Percentiles rank a stretch among this genome's conserved stretches.
Conservation (phyloP, 2,797 vertebrate genomes). For the Peromyscus nudipes region DNA sequence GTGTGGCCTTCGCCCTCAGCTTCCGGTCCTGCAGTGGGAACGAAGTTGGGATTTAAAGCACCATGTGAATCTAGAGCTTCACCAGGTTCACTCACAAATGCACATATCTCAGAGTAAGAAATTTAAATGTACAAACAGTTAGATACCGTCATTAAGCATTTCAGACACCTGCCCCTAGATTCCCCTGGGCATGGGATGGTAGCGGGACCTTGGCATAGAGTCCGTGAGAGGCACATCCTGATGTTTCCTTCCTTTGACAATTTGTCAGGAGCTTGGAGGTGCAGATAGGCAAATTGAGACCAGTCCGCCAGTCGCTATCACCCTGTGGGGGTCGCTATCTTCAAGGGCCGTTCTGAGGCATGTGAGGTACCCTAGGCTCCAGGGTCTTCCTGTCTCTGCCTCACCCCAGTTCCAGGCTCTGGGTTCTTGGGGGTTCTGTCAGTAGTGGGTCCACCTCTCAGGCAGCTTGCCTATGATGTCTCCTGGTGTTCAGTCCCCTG, state of each 20-base stretch:
- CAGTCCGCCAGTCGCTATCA: neutral
- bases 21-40: neutral
- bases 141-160: neutral
- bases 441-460: neutral
- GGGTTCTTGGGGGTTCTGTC: neutral
- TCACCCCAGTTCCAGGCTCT: no score
- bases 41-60: neutral
- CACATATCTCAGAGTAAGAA: neutral
- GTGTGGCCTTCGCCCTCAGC: neutral
- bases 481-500: neutral
- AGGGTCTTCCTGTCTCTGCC: no score
- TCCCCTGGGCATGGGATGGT: fast-evolving
- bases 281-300: neutral
- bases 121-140: neutral
- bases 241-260: neutral
- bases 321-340: neutral
- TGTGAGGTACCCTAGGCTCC: neutral
- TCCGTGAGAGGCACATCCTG: fast-evolving
- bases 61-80: neutral
- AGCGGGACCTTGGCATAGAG: neutral
- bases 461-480: neutral
- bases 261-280: neutral
- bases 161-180: neutral
- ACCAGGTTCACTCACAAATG: neutral
- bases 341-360: fast-evolving